Percentiles rank a stretch among this genome's conserved stretches.
These are phyloP conservation scores for Zophobas atratus DNA, from an alignment of 1,140 invertebrate species.

Conservation along the genomic window DNA sequence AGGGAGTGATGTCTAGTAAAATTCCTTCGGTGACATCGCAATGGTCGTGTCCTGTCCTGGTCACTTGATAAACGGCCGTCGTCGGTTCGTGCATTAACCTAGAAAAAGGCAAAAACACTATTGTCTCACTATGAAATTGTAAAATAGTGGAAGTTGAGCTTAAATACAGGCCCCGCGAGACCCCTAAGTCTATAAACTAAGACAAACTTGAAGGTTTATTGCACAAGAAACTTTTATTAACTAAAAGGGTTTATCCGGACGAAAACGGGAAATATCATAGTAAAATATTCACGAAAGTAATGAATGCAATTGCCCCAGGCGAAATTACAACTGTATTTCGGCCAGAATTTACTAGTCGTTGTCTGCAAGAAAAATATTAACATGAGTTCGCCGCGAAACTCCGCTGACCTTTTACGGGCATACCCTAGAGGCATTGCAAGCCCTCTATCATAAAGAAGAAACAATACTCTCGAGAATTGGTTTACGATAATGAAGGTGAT, in stretches of 20 bases:
- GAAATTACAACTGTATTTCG: constrained; percentile 19
- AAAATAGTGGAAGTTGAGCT: constrained; percentile 37
- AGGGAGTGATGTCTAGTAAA: constrained; percentile 76
- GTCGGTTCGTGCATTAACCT: constrained; percentile 68
- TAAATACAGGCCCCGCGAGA: constrained; percentile 30
- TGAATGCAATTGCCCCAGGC: constrained; percentile 27
- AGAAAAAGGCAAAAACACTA: constrained; percentile 49
- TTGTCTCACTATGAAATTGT: constrained; percentile 36
- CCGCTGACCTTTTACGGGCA: constrained; percentile 33
- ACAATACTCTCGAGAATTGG: constrained; percentile 33
- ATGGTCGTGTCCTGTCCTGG: constrained; percentile 76
- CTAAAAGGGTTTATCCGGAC: constrained; percentile 37
- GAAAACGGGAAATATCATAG: constrained; percentile 29
- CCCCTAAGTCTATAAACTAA: constrained; percentile 30
- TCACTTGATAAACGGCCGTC: constrained; percentile 77
- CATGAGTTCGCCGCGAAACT: constrained; percentile 18
- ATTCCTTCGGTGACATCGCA: constrained; percentile 78
- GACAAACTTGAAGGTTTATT: constrained; percentile 40
- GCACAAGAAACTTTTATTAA: constrained; percentile 40
- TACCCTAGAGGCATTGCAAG: constrained; percentile 34
- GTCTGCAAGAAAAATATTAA: constrained; percentile 25
- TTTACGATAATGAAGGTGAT: constrained; percentile 37
- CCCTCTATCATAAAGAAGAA: constrained; percentile 31
- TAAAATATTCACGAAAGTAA: constrained; percentile 39
- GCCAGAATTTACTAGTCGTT: constrained; percentile 8